Conservation (phyloP, 37 sponge, comb jelly and placozoan species). For the Geodia barretti region DNA sequence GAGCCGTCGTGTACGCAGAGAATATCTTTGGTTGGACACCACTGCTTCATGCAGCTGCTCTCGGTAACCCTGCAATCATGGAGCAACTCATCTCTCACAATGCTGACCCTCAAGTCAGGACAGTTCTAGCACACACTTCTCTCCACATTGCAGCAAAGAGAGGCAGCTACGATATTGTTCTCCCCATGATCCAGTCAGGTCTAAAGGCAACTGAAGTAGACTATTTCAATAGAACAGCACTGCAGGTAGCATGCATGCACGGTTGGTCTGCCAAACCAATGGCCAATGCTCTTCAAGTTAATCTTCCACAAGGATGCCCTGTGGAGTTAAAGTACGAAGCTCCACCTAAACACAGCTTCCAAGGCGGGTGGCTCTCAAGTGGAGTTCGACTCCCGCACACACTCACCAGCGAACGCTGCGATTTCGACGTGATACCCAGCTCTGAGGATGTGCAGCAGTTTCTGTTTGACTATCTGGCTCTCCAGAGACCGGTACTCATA, state of each 20-base stretch:
- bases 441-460: constrained; percentile 45
- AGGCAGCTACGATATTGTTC: constrained; percentile 56
- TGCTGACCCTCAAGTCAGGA: constrained; percentile 60
- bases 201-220: constrained; percentile 39
- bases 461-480: constrained; percentile 73
- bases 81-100: constrained; percentile 26
- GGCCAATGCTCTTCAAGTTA: constrained; percentile 21
- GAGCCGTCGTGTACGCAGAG: constrained; percentile 70
- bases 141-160: constrained; percentile 82
- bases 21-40: constrained; percentile 89
- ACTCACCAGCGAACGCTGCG: constrained; percentile 77
- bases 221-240: constrained; percentile 74
- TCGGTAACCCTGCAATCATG: constrained; percentile 48
- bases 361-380: constrained; percentile 76
- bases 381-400: constrained; percentile 48
- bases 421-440: constrained; percentile 73
- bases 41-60: constrained; percentile 61
- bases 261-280: constrained; percentile 65
- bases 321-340: constrained; percentile 5
- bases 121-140: constrained; percentile 62
- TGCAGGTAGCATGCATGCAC: constrained; percentile 84
- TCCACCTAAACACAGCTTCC: constrained; percentile 9
- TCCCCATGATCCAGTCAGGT: constrained; percentile 56
- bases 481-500: constrained; percentile 81
- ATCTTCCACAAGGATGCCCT: constrained; percentile 44